A percentile compares a stretch with the other conserved stretches of the same genome.
Evolutionary conservation across 1,140 invertebrate species (phyloP).

Genomic region (Drosophila simulans): DNA sequence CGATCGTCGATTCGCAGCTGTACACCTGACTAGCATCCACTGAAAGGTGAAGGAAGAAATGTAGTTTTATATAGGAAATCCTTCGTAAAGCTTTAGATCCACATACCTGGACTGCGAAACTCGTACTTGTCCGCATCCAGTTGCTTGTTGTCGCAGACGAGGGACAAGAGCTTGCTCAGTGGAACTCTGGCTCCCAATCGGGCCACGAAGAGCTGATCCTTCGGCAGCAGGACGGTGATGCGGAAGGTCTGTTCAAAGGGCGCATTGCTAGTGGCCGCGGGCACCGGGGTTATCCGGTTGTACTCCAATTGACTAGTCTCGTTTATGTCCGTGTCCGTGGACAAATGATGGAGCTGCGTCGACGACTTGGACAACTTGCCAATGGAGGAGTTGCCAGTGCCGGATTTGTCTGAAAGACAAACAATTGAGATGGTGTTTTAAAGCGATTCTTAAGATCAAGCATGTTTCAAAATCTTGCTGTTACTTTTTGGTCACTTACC

Average conservation of each 20-base stretch:
- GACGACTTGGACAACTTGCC: slow-evolving; percentile 82
- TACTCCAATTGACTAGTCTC: slow-evolving; percentile 84
- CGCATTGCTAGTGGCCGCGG: slow-evolving; percentile 80
- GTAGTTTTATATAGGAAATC: neutral
- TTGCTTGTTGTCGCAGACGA: slow-evolving; percentile 93
- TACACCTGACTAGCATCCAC: slow-evolving; percentile 84
- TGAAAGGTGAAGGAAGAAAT: slow-evolving; percentile 10
- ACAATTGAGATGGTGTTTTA: too few relatives aligned
- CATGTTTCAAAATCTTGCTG: neutral
- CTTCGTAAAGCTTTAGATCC: too few relatives aligned
- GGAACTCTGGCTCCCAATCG: slow-evolving; percentile 87
- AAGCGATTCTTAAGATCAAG: neutral
- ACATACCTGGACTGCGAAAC: slow-evolving; percentile 91
- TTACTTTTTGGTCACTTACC: slow-evolving; percentile 43
- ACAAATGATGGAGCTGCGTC: slow-evolving; percentile 78
- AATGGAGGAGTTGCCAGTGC: slow-evolving; percentile 53
- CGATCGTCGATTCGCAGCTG: slow-evolving; percentile 82
- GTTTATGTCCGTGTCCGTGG: slow-evolving; percentile 69
- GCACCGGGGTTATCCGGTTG: slow-evolving; percentile 82
- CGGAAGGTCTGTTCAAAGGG: slow-evolving; percentile 84
- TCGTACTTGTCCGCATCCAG: slow-evolving; percentile 91
- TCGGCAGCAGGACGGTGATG: slow-evolving; percentile 90
- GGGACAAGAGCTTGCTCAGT: slow-evolving; percentile 88
- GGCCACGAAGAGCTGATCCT: slow-evolving; percentile 90
- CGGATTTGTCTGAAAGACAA: slow-evolving; percentile 51